A percentile compares a stretch with the other conserved stretches of the same genome.
Conservation (phyloP, 2,888 invertebrate species). For the Anthrax anthrax region DNA sequence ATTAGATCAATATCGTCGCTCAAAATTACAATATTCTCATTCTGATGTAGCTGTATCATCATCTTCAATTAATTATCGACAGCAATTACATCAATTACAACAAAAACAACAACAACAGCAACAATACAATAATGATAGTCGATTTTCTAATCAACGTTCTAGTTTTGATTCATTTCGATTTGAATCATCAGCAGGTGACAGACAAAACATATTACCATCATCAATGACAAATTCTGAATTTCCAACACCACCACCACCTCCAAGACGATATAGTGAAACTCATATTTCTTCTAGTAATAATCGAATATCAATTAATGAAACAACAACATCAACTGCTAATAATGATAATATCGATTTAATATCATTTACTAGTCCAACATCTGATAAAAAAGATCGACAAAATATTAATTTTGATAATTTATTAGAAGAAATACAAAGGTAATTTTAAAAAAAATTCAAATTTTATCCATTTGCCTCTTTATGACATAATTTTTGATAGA, state of each 20-base stretch:
- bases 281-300: conserved; percentile 3
- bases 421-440: conserved; percentile 43
- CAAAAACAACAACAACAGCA: not conserved
- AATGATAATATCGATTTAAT: conserved; percentile 45
- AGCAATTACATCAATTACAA: not conserved
- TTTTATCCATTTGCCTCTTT: not conserved
- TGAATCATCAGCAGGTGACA: conserved; percentile 24
- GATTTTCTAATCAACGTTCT: not conserved
- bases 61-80: not conserved
- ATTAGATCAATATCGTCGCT: conserved; percentile 63
- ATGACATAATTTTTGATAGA: conserved; percentile 1
- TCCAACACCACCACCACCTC: conserved; percentile 32
- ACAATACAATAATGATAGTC: not conserved
- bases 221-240: conserved; percentile 29
- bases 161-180: conserved; percentile 41
- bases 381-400: conserved; percentile 34
- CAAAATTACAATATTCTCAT: conserved; percentile 33
- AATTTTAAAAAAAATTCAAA: conserved; percentile 12
- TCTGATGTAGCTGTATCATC: conserved; percentile 7
- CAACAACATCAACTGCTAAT: not conserved
- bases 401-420: conserved; percentile 45
- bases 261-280: conserved; percentile 16
- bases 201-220: conserved; percentile 6
- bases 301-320: not conserved
- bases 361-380: conserved; percentile 53